phyloP scores from a whole-genome alignment of 2,797 vertebrate species.

The Streptopelia turtur region DNA sequence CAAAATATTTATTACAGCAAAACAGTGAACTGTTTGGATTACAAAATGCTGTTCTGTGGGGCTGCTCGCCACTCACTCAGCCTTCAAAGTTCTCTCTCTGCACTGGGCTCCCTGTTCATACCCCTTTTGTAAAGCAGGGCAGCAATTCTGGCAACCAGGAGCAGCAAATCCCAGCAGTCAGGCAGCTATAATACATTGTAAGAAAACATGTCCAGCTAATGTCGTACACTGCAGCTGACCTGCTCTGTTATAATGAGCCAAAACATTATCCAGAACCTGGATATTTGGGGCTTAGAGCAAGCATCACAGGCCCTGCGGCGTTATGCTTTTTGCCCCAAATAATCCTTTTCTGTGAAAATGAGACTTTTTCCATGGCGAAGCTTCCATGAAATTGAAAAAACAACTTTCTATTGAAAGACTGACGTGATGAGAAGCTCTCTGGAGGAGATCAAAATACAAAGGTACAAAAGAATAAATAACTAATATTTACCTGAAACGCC shows the following conservation, averaged over 20 bases:
- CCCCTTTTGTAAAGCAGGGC: not conserved
- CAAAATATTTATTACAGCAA: not conserved
- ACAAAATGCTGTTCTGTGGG: not conserved
- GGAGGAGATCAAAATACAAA: not conserved
- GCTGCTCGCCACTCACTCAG: not conserved
- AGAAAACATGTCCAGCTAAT: not conserved
- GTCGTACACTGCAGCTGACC: not conserved
- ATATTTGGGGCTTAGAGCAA: not conserved
- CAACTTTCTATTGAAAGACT: not conserved
- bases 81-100: not conserved
- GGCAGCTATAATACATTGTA: not conserved
- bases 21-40: not conserved
- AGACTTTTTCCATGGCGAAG: not conserved
- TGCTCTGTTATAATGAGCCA: not conserved
- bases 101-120: not conserved
- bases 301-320: rapidly evolving
- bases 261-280: not conserved
- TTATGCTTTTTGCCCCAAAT: not conserved
- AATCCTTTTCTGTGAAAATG: not conserved
- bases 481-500: constrained; percentile 15
- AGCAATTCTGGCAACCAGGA: not conserved
- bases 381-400: not conserved
- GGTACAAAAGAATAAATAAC: not conserved
- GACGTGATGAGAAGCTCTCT: not conserved
- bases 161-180: not conserved